phyloP scores from a whole-genome alignment of 2,797 vertebrate genomes.

The Notoglanidium macrostoma region DNA sequence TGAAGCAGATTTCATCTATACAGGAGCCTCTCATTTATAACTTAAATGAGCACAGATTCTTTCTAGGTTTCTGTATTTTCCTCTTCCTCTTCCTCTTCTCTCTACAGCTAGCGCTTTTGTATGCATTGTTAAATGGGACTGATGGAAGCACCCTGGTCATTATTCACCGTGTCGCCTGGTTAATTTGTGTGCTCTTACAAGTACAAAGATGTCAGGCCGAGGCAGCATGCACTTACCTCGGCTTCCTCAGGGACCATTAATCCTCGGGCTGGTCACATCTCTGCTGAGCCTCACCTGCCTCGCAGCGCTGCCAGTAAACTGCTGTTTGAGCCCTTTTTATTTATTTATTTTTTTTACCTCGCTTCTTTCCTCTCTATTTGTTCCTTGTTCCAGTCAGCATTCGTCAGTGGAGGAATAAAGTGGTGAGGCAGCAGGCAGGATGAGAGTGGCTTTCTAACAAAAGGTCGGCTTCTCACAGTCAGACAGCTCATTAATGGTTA shows the following conservation, averaged over 20 bases:
- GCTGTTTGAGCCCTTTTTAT: slow-evolving; percentile 64
- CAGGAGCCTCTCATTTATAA: neutral
- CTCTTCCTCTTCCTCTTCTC: slow-evolving; percentile 47
- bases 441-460: slow-evolving; percentile 5
- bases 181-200: slow-evolving; percentile 84
- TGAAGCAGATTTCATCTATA: neutral
- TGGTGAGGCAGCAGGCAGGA: slow-evolving; percentile 59
- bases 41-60: neutral
- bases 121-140: slow-evolving; percentile 81
- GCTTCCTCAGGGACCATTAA: slow-evolving; percentile 78
- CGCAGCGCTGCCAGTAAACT: slow-evolving; percentile 68
- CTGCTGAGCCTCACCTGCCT: slow-evolving; percentile 57
- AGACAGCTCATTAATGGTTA: neutral
- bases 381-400: slow-evolving; percentile 68
- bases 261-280: slow-evolving; percentile 76
- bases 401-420: slow-evolving; percentile 66
- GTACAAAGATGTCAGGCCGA: slow-evolving; percentile 81
- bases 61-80: slow-evolving; percentile 46
- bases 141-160: slow-evolving; percentile 74
- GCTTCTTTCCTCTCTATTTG: slow-evolving; percentile 61
- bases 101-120: slow-evolving; percentile 64
- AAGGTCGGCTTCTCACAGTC: slow-evolving; percentile 7
- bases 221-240: slow-evolving; percentile 78
- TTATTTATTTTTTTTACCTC: neutral
- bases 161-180: slow-evolving; percentile 77